Evolutionary conservation across 35 echinoderm and acorn worm species (phyloP).

Genomic region (Apostichopus japonicus): DNA sequence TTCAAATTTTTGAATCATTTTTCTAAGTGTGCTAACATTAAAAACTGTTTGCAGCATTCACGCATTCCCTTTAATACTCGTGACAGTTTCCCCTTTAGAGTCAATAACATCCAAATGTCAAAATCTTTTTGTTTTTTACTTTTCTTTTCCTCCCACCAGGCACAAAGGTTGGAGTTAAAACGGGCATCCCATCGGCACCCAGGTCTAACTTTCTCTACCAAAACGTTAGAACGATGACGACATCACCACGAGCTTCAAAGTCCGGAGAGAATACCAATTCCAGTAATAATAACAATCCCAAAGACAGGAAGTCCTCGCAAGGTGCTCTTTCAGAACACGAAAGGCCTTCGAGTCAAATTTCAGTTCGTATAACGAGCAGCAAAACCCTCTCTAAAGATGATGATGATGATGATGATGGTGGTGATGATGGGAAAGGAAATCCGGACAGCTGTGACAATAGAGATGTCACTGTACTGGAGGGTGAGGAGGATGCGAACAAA

Average conservation of each 20-base stretch:
- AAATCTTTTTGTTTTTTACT: neutral
- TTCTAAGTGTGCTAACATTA: no score
- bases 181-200: conserved; percentile 16
- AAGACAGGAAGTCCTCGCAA: neutral
- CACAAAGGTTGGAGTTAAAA: conserved; percentile 29
- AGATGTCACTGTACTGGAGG: no score
- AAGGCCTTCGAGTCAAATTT: conserved; percentile 24
- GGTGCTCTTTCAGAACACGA: neutral
- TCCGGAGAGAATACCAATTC: neutral
- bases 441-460: no score
- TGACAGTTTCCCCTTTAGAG: no score
- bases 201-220: conserved; percentile 51
- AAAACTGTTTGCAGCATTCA: no score
- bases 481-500: no score
- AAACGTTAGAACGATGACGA: conserved; percentile 2
- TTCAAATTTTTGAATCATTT: no score
- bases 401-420: neutral
- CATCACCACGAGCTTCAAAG: neutral
- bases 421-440: no score
- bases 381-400: conserved; percentile 3
- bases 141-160: neutral
- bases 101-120: conserved; percentile 11
- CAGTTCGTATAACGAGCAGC: conserved; percentile 12
- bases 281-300: neutral
- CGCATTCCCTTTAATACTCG: no score